These are phyloP conservation scores for Poecilus cupreus DNA, from an alignment of 2,888 invertebrate genomes.

Conservation along the genomic window DNA sequence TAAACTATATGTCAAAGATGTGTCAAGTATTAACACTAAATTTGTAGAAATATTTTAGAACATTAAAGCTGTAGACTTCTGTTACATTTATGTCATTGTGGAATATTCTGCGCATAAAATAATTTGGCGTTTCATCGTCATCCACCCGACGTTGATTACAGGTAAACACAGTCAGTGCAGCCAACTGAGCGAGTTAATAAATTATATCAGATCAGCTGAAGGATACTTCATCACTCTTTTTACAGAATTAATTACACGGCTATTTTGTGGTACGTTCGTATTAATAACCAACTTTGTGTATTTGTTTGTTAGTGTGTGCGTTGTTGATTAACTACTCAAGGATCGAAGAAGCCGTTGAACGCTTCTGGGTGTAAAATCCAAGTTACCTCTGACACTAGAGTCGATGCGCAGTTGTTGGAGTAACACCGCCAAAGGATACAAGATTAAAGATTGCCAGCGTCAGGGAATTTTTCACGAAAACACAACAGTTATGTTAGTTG, in stretches of 20 bases:
- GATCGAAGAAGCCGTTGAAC: slow-evolving; percentile 11
- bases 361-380: slow-evolving; percentile 19
- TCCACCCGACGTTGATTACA: slow-evolving; percentile 5
- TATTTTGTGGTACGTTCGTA: not conserved
- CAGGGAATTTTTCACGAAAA: too few relatives aligned
- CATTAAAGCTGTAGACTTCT: too few relatives aligned
- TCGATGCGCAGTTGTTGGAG: not conserved
- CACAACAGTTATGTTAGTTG: too few relatives aligned
- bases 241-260: slow-evolving; percentile 35
- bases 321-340: slow-evolving; percentile 24
- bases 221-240: slow-evolving; percentile 43
- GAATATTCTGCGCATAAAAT: not conserved
- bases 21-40: too few relatives aligned
- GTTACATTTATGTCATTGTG: too few relatives aligned
- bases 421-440: not conserved
- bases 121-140: not conserved
- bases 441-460: too few relatives aligned
- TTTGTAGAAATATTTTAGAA: too few relatives aligned
- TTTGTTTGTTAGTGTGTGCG: not conserved
- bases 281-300: slow-evolving; percentile 12
- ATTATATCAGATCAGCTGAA: slow-evolving; percentile 24
- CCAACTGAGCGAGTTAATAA: slow-evolving; percentile 35
- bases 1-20: too few relatives aligned
- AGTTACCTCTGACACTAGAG: slow-evolving; percentile 19
- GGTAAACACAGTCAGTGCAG: slow-evolving; percentile 11